These are phyloP conservation scores for Galeopsomyia nigrocyanea DNA, from an alignment of 2,888 invertebrate species.

Conservation along the genomic window DNA sequence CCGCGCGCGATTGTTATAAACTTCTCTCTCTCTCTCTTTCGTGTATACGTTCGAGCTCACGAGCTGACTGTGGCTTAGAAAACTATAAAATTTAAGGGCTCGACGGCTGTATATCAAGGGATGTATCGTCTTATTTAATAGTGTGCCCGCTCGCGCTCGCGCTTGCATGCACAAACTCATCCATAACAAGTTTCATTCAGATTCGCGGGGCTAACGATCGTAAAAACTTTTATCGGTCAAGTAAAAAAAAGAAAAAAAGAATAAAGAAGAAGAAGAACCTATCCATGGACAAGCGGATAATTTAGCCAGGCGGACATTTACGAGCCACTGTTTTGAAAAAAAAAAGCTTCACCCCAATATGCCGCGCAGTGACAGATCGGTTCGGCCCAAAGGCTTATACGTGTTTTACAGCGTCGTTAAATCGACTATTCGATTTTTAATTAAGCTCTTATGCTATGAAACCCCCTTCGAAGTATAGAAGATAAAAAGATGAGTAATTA, in stretches of 20 bases:
- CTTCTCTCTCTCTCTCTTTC: no score
- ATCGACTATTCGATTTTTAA: conserved; percentile 63
- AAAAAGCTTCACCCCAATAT: conserved; percentile 10
- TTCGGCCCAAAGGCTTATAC: conserved; percentile 47
- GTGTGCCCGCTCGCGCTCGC: background rate
- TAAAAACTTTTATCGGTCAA: conserved; percentile 20
- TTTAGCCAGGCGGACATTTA: conserved; percentile 41
- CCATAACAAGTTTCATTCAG: conserved; percentile 12
- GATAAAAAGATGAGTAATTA: no score
- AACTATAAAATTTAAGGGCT: no score
- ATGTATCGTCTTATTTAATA: background rate
- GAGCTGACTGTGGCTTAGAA: no score
- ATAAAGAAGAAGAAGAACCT: conserved; percentile 1
- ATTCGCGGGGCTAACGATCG: conserved; percentile 28
- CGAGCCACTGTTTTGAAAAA: conserved; percentile 5
- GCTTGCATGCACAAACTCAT: background rate
- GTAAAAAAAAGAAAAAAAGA: conserved; percentile 18
- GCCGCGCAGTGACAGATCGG: conserved; percentile 52
- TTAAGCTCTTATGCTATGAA: conserved; percentile 54
- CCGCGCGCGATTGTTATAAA: conserved; percentile 26
- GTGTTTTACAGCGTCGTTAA: conserved; percentile 62
- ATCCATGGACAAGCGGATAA: conserved; percentile 37
- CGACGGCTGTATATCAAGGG: no score
- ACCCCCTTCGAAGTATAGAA: no score
- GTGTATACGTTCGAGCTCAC: no score